Conservation (phyloP, 1,140 invertebrate species). For the Ruditapes philippinarum region DNA sequence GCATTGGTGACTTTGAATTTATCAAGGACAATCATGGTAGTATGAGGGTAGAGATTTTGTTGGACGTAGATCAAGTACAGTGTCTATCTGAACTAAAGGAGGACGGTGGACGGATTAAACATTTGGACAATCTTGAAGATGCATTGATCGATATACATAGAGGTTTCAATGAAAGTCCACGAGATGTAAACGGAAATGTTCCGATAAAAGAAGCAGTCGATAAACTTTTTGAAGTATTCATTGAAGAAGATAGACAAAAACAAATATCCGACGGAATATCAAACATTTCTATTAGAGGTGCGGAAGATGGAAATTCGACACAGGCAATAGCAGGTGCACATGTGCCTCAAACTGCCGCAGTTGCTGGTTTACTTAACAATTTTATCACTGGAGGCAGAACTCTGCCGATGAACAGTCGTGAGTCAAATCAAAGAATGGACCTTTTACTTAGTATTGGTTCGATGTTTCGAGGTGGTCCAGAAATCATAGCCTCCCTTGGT, state of each 20-base stretch:
- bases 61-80: not conserved
- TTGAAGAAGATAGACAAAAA: conserved; percentile 14
- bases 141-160: conserved; percentile 15
- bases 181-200: not conserved
- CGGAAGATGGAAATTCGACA: not conserved
- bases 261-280: not conserved
- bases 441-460: not conserved
- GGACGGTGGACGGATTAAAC: not conserved
- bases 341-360: not conserved
- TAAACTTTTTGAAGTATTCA: not conserved
- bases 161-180: conserved; percentile 6
- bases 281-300: not conserved
- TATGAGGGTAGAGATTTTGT: conserved; percentile 4
- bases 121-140: conserved; percentile 31
- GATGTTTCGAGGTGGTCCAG: not conserved
- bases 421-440: not conserved
- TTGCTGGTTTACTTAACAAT: not conserved
- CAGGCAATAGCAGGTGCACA: not conserved
- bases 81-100: not conserved
- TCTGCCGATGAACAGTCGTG: not conserved
- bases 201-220: conserved; percentile 15
- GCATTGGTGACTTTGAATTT: conserved; percentile 19
- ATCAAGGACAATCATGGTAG: not conserved
- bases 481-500: not conserved
- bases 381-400: not conserved